These are phyloP conservation scores for Petrocephalus schoutedeni DNA, from an alignment of 2,797 vertebrate species.

Conservation along the genomic window DNA sequence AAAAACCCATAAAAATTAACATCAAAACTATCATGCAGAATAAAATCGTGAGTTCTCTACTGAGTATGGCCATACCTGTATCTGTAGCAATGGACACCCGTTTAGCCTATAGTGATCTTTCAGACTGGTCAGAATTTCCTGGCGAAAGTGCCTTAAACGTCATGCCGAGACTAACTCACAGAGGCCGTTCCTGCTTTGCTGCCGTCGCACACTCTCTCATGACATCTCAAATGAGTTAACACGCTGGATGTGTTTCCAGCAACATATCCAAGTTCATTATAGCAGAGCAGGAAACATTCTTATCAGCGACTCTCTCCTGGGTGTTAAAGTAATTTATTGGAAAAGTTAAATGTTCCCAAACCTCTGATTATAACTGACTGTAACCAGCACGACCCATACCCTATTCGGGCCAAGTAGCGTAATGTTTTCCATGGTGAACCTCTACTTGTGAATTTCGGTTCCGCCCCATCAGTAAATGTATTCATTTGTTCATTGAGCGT, in stretches of 20 bases:
- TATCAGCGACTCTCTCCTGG: background rate
- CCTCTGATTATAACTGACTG: background rate
- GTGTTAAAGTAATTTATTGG: background rate
- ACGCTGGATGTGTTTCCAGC: background rate
- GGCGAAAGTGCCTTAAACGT: background rate
- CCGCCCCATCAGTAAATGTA: background rate
- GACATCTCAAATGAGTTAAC: background rate
- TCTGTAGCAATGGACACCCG: background rate
- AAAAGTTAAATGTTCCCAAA: background rate
- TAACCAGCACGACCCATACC: background rate
- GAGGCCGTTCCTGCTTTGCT: background rate
- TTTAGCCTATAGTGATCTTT: background rate
- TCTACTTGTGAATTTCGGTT: background rate
- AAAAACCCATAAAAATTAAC: background rate
- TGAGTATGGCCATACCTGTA: background rate
- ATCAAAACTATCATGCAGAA: background rate
- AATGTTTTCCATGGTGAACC: background rate
- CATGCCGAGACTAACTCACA: background rate
- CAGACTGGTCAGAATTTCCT: background rate
- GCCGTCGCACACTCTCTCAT: background rate
- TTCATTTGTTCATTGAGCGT: background rate
- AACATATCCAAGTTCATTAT: background rate
- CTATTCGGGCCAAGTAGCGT: background rate
- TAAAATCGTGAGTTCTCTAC: background rate
- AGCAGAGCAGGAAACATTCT: background rate